These are phyloP conservation scores for Hemiscyllium ocellatum DNA, from an alignment of 2,113 vertebrate genomes.

Conservation along the genomic window DNA sequence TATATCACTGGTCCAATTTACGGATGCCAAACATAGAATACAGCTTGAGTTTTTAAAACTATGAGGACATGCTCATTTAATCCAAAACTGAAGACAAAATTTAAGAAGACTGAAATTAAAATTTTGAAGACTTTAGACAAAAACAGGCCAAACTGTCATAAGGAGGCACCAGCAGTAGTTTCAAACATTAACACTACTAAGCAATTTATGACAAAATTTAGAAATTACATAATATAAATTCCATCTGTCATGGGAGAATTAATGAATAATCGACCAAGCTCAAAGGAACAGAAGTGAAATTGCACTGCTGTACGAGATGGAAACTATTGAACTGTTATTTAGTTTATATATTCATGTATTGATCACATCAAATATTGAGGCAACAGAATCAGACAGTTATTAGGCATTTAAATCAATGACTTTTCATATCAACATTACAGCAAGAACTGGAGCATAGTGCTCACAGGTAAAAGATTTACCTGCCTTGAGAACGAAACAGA, in stretches of 20 bases:
- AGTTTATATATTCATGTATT: slow-evolving; percentile 25
- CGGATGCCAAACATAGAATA: neutral
- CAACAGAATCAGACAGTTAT: slow-evolving; percentile 23
- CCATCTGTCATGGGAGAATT: slow-evolving; percentile 22
- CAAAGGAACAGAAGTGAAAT: slow-evolving; percentile 24
- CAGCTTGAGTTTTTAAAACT: neutral
- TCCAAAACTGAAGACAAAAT: too few relatives aligned
- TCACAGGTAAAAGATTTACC: slow-evolving; percentile 20
- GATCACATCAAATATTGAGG: slow-evolving; percentile 14
- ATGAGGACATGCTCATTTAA: too few relatives aligned
- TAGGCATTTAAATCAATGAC: slow-evolving; percentile 19
- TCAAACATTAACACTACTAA: neutral
- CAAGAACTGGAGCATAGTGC: neutral
- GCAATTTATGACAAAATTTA: slow-evolving; percentile 18
- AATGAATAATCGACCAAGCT: neutral
- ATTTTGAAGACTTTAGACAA: neutral
- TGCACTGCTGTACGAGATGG: neutral
- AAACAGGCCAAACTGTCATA: neutral
- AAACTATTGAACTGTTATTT: slow-evolving; percentile 30
- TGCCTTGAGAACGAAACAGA: neutral
- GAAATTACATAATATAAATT: slow-evolving; percentile 28
- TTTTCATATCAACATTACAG: slow-evolving; percentile 31
- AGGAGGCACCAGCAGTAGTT: neutral
- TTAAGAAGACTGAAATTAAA: too few relatives aligned
- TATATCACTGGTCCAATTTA: neutral